Percentiles rank a stretch among this genome's conserved stretches.
Conservation (phyloP, 2,888 invertebrate genomes). For the Chrysolina oricalcia region DNA sequence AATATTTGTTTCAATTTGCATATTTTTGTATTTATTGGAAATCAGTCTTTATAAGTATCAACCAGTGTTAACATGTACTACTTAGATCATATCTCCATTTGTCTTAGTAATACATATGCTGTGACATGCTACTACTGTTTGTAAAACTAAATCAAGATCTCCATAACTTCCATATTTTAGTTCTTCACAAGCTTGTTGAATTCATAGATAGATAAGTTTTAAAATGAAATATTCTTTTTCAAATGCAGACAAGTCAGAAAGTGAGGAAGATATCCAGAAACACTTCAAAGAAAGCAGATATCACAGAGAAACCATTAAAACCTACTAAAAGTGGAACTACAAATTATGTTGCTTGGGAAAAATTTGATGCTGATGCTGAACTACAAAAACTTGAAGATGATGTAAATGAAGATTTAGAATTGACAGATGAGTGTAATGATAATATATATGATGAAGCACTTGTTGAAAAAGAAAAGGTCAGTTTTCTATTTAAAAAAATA, state of each 20-base stretch:
- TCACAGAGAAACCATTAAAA: slow-evolving; percentile 40
- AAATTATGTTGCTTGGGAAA: slow-evolving; percentile 85
- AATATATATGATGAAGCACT: slow-evolving; percentile 77
- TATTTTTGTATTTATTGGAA: no score
- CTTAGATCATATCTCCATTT: no score
- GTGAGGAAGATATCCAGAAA: slow-evolving; percentile 38
- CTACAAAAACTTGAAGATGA: slow-evolving; percentile 78
- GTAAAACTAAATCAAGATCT: no score
- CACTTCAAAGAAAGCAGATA: slow-evolving; percentile 24
- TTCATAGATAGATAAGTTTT: no score
- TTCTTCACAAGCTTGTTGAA: no score
- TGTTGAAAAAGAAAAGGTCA: slow-evolving; percentile 78
- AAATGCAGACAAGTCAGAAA: slow-evolving; percentile 36
- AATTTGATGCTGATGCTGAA: slow-evolving; percentile 84
- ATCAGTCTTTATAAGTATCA: no score
- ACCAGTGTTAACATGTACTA: no score
- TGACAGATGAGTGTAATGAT: slow-evolving; percentile 75
- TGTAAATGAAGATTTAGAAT: slow-evolving; percentile 71
- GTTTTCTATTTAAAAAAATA: neutral
- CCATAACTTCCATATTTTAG: no score
- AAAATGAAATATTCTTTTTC: neutral
- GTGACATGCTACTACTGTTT: no score
- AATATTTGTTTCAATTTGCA: no score
- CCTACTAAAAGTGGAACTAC: slow-evolving; percentile 59
- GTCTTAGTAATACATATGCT: no score